Evolutionary conservation across 2,888 invertebrate species (phyloP), one percentile per base, ranked within the genome.

Genomic region (Drosophila demipolita): DNA sequence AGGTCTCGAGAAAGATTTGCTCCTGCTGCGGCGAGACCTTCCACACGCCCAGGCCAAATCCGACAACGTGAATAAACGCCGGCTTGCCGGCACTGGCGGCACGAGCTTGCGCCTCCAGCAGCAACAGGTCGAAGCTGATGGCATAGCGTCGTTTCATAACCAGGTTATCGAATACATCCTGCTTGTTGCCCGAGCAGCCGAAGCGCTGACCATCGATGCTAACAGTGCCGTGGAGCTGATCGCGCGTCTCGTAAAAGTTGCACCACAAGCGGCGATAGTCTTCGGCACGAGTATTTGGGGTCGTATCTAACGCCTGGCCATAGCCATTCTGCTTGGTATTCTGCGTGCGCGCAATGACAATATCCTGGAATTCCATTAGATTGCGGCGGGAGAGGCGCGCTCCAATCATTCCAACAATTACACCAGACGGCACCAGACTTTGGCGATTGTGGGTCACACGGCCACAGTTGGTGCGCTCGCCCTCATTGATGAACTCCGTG

Each of bases 41-140:
- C 96, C 96, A 96, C 0, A 95, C 95, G 0, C 96, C 96, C 20
- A 95, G 90, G 54, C 95, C 95, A 50, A 95, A 94, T 15, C 96
- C 96, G 38, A 96, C 94, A 9, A 96, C 94, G 90, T 96, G 96
- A 1, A 96, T 80, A 79, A 94, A 96, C 0, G 95, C 96, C 9
- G 93, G 92, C 40, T 93, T 95, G 32, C 92, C 93, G 4, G 90
- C 93, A 0, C 92, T 92, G 15, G 91, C 91, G 0, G 95, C 95
- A n/a, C 96, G 93, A 0, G 93, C 91, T 69, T 95, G 94, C 0
- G 95, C 95, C 68, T 96, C 96, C 20, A 95, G 82, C 1, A 96
- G 89, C 35, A 95, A 93, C 12, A 94, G 94, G 76, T 96, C 96
- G 6, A 95, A 94, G 1, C 95, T 91, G 11, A 95, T 93, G 33